Base-by-base conservation (phyloP, 2,797 vertebrate species). In the Smutsia gigantea region DNA sequence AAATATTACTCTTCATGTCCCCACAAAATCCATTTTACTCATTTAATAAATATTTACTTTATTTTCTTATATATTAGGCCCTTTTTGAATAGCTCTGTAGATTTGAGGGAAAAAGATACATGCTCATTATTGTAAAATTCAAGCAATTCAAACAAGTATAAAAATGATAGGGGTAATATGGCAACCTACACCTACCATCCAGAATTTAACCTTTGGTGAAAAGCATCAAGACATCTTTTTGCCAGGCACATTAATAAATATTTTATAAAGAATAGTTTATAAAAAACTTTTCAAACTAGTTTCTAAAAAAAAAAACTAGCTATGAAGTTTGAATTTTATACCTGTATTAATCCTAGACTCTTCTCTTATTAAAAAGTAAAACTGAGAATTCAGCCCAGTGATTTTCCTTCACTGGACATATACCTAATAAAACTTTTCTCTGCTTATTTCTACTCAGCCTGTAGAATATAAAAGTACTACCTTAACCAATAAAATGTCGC, bases 341-440 rank as follows among this genome's bases (percentile, higher is more conserved):
- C 18, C 46, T 92, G 49, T 84, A 90, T 55, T 90, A 95, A 75
- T 57, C 75, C 21, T 90, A 83, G 23, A 90, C 23, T 89, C 29
- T 71, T 53, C 10, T 85, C 34, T 89, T 89, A 94, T 59, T 90
- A 91, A 94, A 96, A 96, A 69, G 59, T 39, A 39, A 93, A 95
- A 51, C 66, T 87, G 66, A 93, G 61, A 96, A 81, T 83, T 87
- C 55, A 93, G 57, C 6, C 25, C 78, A 84, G 18, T 68, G 39
- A 93, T 78, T 96, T 95, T 93, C n/a, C 53, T 87, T 96, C 82
- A 90, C 31, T 39, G 53, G 87, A 87, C 96, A 96, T 39, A 88
- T 82, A 86, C 17, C 85, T 94, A 95, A 93, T 21, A 96, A 55
- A 96, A 96, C 83, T 83, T 90, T 95, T 81, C 68, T 96, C 55